A percentile compares a stretch with the other conserved stretches of the same genome.
These are phyloP conservation scores for Lochmaea capreae DNA, from an alignment of 2,888 invertebrate genomes.

Conservation along the genomic window DNA sequence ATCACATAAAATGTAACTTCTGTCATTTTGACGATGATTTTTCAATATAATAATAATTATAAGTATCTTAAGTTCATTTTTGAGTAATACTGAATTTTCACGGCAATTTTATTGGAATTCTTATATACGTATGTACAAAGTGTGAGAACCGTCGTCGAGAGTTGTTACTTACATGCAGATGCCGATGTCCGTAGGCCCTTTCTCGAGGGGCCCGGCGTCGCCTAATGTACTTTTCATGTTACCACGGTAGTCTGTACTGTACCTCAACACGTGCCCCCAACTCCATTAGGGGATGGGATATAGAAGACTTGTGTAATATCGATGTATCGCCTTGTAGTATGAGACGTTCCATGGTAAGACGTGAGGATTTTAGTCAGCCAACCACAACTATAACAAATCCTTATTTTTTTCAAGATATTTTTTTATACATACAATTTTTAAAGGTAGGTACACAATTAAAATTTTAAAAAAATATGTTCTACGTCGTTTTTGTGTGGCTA, in stretches of 20 bases:
- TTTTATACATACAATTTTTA: not conserved
- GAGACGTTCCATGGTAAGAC: slow-evolving; percentile 58
- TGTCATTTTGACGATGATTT: too few species aligned
- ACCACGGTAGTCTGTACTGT: slow-evolving; percentile 60
- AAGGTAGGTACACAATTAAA: too few species aligned
- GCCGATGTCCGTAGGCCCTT: slow-evolving; percentile 57
- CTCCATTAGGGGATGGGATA: slow-evolving; percentile 45
- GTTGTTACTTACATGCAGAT: slow-evolving; percentile 61
- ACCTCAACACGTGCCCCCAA: slow-evolving; percentile 66
- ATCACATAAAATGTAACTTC: too few species aligned
- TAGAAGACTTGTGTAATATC: slow-evolving; percentile 60
- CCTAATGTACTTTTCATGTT: slow-evolving; percentile 68
- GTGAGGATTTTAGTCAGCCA: slow-evolving; percentile 60
- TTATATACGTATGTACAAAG: slow-evolving; percentile 22
- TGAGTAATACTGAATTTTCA: not conserved
- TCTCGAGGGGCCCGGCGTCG: slow-evolving; percentile 57
- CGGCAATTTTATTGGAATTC: not conserved
- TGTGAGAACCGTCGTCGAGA: slow-evolving; percentile 55
- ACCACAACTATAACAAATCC: slow-evolving; percentile 61
- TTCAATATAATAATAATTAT: too few species aligned
- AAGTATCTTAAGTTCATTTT: too few species aligned
- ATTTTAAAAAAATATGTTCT: not conserved
- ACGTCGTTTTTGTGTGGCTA: too few species aligned
- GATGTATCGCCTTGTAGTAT: slow-evolving; percentile 64
- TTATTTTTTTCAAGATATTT: slow-evolving; percentile 43